A percentile compares a stretch with the other conserved stretches of the same genome.
Conservation (phyloP, 2,113 vertebrate species). For the Miniopterus natalensis region DNA sequence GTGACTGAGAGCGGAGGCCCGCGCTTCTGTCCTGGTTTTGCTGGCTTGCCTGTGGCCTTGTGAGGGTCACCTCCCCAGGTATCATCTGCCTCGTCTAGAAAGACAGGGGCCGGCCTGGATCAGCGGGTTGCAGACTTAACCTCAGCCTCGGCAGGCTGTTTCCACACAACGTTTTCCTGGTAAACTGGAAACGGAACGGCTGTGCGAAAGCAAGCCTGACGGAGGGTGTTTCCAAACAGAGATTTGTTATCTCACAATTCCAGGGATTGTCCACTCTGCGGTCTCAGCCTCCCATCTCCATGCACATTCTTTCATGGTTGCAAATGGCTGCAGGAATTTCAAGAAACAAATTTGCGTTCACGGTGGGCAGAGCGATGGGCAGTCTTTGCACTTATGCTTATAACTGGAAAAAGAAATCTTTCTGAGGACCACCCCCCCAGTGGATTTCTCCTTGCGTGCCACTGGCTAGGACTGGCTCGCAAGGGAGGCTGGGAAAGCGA, state of each 20-base stretch:
- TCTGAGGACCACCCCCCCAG: background rate
- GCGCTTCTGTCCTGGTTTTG: background rate
- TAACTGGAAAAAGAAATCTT: background rate
- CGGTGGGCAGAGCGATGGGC: background rate
- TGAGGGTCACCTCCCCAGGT: background rate
- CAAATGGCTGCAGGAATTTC: background rate
- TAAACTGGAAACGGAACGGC: background rate
- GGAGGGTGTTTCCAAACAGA: background rate
- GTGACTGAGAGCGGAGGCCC: background rate
- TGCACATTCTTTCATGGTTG: background rate
- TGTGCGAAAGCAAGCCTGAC: background rate
- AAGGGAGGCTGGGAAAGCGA: background rate
- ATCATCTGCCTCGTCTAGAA: background rate
- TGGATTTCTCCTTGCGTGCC: background rate
- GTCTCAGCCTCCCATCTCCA: background rate
- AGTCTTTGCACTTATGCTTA: background rate
- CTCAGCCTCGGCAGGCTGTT: background rate
- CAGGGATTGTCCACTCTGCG: too few species aligned
- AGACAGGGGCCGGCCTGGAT: background rate
- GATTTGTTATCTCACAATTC: background rate
- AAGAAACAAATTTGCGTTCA: background rate
- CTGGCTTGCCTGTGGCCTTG: background rate
- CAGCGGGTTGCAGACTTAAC: background rate
- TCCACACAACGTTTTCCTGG: background rate
- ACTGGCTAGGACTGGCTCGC: background rate